phyloP scores from a whole-genome alignment of 2,113 vertebrate genomes.

The Callospermophilus lateralis region DNA sequence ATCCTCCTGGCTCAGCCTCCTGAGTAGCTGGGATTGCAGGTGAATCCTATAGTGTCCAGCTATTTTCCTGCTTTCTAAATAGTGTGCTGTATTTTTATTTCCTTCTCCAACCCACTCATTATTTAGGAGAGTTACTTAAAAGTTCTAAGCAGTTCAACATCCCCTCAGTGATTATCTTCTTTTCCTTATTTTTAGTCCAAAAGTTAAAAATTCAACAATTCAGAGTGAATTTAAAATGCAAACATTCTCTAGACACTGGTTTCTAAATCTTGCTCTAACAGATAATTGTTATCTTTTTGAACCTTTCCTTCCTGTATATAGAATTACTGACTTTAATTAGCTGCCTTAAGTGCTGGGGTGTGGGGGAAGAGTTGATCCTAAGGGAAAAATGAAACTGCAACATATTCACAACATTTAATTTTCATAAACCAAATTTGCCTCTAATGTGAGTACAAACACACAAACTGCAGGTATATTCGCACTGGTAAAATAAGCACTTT shows the following conservation, averaged over 20 bases:
- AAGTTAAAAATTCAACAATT: constrained; percentile 22
- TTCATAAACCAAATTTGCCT: constrained; percentile 29
- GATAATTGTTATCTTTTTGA: not conserved
- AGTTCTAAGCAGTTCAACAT: not conserved
- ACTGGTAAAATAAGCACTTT: not conserved
- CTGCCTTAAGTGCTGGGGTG: not conserved
- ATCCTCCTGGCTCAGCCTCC: not conserved
- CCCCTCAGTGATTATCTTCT: not conserved
- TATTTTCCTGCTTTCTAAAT: not conserved
- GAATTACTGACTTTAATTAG: not conserved
- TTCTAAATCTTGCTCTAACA: not conserved
- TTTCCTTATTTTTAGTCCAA: not conserved
- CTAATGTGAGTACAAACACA: not conserved
- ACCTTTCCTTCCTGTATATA: not conserved
- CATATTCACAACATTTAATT: not conserved
- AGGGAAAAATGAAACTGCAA: not conserved
- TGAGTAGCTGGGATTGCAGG: not conserved
- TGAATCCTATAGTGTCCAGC: too few species aligned
- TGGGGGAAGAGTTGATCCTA: not conserved
- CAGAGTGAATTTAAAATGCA: not conserved
- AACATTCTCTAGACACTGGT: not conserved
- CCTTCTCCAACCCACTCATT: not conserved
- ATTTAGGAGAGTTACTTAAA: constrained; percentile 11
- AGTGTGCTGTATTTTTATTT: not conserved
- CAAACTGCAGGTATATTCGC: not conserved